phyloP scores from a whole-genome alignment of 2,797 vertebrate genomes.

The Craterocephalus amniculus region DNA sequence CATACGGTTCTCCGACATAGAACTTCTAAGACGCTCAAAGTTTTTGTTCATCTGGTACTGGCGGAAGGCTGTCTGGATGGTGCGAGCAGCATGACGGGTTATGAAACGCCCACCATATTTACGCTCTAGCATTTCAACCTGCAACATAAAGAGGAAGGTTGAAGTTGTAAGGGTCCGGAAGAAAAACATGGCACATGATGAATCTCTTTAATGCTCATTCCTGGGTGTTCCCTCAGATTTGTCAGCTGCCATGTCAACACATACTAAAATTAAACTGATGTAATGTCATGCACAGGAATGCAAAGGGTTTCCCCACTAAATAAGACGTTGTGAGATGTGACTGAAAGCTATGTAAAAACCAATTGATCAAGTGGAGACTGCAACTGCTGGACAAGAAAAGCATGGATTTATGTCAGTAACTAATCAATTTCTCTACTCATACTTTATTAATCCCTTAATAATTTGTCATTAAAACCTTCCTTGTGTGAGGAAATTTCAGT shows the following conservation, averaged over 20 bases:
- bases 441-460: too few species aligned
- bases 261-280: background rate
- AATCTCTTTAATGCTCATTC: background rate
- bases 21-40: constrained; percentile 96
- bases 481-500: too few species aligned
- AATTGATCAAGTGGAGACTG: too few species aligned
- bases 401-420: too few species aligned
- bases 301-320: background rate
- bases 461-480: too few species aligned
- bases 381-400: too few species aligned
- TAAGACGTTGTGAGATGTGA: background rate
- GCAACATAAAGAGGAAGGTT: constrained; percentile 21
- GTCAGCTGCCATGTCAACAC: background rate
- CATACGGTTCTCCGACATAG: constrained; percentile 99
- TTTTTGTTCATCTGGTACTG: constrained; percentile 99
- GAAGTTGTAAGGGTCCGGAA: background rate
- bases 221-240: background rate
- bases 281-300: background rate
- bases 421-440: too few species aligned
- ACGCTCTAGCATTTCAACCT: constrained; percentile 99
- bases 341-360: background rate
- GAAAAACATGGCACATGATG: background rate
- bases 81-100: constrained; percentile 96
- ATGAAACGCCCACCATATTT: constrained; percentile 99
- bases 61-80: constrained; percentile 97